phyloP scores from a whole-genome alignment of 2,113 vertebrate species.

The Gymnobelideus leadbeateri region DNA sequence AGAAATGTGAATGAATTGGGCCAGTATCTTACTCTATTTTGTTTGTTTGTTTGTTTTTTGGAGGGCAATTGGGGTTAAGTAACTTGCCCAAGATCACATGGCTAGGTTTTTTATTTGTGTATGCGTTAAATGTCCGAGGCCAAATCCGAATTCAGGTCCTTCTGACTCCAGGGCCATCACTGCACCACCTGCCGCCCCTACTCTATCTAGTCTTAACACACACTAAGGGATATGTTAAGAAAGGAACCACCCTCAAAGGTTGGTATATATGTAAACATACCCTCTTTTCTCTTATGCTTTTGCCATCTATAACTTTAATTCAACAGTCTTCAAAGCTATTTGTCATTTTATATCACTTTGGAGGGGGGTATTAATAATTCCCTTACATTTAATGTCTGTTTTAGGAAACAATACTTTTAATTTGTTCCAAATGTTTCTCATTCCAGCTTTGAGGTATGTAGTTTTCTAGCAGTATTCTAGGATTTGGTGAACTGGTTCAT shows the following conservation, averaged over 20 bases:
- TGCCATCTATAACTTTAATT: not conserved
- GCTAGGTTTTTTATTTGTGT: too few relatives aligned
- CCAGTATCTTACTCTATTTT: not conserved
- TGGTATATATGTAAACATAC: not conserved
- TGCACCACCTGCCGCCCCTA: too few relatives aligned
- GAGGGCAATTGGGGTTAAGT: too few relatives aligned
- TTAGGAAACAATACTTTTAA: not conserved
- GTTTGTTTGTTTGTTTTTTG: too few relatives aligned
- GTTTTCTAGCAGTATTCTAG: not conserved
- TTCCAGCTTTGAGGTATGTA: not conserved
- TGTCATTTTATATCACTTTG: not conserved
- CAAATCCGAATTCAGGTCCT: too few relatives aligned
- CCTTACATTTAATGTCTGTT: not conserved
- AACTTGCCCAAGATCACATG: too few relatives aligned
- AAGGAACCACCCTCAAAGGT: not conserved
- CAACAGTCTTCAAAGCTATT: not conserved
- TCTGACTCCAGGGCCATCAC: too few relatives aligned
- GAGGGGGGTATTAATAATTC: not conserved
- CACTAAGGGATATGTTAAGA: not conserved
- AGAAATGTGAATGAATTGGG: not conserved
- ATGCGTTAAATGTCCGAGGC: too few relatives aligned
- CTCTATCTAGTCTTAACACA: not conserved
- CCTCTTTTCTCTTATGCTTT: not conserved
- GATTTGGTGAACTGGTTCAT: not conserved
- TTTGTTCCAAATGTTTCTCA: not conserved